phyloP scores from a whole-genome alignment of 2,888 invertebrate genomes.

The Agrochola litura region DNA sequence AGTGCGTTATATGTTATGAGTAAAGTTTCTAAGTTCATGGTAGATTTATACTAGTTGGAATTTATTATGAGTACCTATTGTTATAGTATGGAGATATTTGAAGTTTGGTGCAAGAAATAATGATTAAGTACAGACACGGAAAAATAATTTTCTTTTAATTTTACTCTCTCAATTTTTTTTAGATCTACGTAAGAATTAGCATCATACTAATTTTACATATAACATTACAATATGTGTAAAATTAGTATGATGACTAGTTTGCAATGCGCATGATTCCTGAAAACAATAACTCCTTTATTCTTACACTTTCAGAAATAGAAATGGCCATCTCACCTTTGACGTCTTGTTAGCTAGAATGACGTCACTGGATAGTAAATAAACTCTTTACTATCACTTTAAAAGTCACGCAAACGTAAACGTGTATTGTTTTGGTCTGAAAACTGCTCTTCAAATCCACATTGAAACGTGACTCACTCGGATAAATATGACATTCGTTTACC shows the following conservation, averaged over 20 bases:
- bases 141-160: background rate
- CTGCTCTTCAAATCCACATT: slow-evolving; percentile 37
- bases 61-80: background rate
- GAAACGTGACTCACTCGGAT: slow-evolving; percentile 59
- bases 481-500: slow-evolving; percentile 55
- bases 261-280: slow-evolving; percentile 2
- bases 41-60: slow-evolving; percentile 14
- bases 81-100: background rate
- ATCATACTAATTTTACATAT: too few relatives aligned
- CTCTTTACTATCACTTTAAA: slow-evolving; percentile 20
- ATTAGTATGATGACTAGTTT: background rate
- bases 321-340: slow-evolving; percentile 31
- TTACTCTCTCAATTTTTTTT: background rate
- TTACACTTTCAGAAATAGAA: slow-evolving; percentile 44
- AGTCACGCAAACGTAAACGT: slow-evolving; percentile 20
- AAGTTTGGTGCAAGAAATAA: background rate
- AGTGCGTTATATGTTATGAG: background rate
- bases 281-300: background rate
- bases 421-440: slow-evolving; percentile 29
- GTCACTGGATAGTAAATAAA: slow-evolving; percentile 31
- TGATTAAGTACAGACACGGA: background rate
- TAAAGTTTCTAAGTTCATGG: slow-evolving; percentile 23
- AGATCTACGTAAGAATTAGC: too few relatives aligned
- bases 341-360: slow-evolving; percentile 13
- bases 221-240: background rate